Base-by-base conservation (phyloP, 2,797 vertebrate species). In the Peromyscus eremicus region DNA sequence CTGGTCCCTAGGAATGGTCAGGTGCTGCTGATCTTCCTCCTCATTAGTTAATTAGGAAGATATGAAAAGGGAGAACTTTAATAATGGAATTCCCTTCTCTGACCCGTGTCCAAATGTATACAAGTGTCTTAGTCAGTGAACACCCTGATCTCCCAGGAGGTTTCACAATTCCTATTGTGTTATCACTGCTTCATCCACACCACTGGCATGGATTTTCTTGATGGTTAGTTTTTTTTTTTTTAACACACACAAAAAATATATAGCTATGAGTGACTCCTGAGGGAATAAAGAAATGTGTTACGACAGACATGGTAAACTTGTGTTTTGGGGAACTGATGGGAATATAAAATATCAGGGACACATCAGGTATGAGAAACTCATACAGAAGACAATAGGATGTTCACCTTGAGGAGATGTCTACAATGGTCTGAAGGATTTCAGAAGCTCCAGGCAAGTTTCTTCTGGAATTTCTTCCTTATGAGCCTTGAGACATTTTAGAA, bases 211-310 rank as follows among this genome's bases (percentile, higher is more conserved):
- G 23, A 32, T 71, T 95, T 96, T 84, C 77, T 4, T 52, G 64
- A 92, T 73, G 88, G 27, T 40, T 49, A 29, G 57, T 40, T 88
- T 90, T 46, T 46, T 46, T 46, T 95, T 94, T 76, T 49, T 89
- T 46, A 79, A 46, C 3, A 71, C 27, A 73, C 52, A 64, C 91
- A 37, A 66, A 80, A 93, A 94, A 84, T 66, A 40, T 27, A 25
- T 64, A 49, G 55, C 10, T 16, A 75, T 55, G 21, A 66, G 23
- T 87, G 60, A 62, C 55, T 66, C 3, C 25, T 7, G 40, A 82
- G 37, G 70, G 81, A 91, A 0, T 49, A 6, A n/a, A 84, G 46
- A 77, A 68, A 19, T 46, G 14, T 82, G 86, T 70, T 70, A 12
- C 7, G 34, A 34, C 19, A 60, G 66, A 81, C 46, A 17, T 10